Evolutionary conservation across 2,113 vertebrate genomes (phyloP).

Genomic region (Cyprinodon brontotheroides): DNA sequence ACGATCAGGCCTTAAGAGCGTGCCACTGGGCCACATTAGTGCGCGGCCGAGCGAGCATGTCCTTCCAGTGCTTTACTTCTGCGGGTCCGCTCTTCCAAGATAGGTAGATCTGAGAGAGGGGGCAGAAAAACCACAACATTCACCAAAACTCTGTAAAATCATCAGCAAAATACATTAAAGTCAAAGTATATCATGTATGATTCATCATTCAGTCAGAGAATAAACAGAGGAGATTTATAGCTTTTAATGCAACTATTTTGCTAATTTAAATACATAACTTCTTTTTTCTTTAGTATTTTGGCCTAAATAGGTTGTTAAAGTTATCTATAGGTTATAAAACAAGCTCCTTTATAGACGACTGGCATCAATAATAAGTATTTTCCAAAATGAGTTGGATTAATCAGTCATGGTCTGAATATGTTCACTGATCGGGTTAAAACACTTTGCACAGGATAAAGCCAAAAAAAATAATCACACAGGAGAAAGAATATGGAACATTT

Average conservation of each 20-base stretch:
- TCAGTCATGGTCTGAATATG: too few relatives aligned
- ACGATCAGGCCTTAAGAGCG: constrained; percentile 95
- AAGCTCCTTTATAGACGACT: too few relatives aligned
- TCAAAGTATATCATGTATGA: not conserved
- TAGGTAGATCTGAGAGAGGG: constrained; percentile 89
- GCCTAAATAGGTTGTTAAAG: too few relatives aligned
- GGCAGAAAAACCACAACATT: not conserved
- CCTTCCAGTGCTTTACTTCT: constrained; percentile 99
- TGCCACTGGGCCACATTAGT: constrained; percentile 99
- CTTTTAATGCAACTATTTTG: not conserved
- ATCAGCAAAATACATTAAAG: not conserved
- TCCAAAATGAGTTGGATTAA: too few relatives aligned
- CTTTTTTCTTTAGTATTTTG: not conserved
- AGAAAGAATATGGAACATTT: too few relatives aligned
- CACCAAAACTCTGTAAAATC: not conserved
- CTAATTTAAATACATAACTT: not conserved
- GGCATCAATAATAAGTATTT: too few relatives aligned
- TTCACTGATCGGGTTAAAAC: too few relatives aligned
- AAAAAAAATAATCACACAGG: too few relatives aligned
- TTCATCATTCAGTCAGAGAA: not conserved
- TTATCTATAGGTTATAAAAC: too few relatives aligned
- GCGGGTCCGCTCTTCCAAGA: constrained; percentile 99
- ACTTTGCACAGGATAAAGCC: too few relatives aligned
- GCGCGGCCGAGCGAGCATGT: constrained; percentile 97
- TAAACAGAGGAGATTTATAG: not conserved